Evolutionary conservation across 1,140 invertebrate species (phyloP).

Genomic region (Drosophila sturtevanti): DNA sequence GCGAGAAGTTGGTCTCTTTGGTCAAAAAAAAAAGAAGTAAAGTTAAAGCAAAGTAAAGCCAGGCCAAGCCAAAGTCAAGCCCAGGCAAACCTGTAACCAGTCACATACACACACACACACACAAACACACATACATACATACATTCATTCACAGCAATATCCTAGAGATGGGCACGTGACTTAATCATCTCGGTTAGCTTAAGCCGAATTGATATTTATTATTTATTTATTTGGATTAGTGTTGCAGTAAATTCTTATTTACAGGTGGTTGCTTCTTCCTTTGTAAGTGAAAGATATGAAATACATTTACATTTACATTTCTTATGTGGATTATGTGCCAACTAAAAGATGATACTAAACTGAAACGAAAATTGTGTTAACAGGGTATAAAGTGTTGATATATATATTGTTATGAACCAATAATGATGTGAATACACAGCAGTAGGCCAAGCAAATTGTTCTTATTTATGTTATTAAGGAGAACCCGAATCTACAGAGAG

Average conservation of each 20-base stretch:
- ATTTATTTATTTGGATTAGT: slow-evolving; percentile 29
- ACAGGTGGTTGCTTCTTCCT: slow-evolving; percentile 37
- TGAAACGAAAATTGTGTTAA: neutral
- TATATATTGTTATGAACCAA: too few species aligned
- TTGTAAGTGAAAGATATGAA: slow-evolving; percentile 24
- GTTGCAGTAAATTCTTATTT: slow-evolving; percentile 52
- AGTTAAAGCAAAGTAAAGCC: neutral
- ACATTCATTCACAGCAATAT: slow-evolving; percentile 44
- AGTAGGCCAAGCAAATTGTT: too few species aligned
- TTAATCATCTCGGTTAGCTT: slow-evolving; percentile 24
- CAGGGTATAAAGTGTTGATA: too few species aligned
- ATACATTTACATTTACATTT: slow-evolving; percentile 21
- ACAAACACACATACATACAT: neutral
- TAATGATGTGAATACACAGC: too few species aligned
- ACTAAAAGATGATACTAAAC: neutral
- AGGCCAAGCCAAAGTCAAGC: slow-evolving; percentile 15
- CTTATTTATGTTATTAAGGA: too few species aligned
- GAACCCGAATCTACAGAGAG: too few species aligned
- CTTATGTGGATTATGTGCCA: slow-evolving; percentile 7
- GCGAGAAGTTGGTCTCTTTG: slow-evolving; percentile 42
- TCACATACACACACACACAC: neutral
- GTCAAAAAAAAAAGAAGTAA: slow-evolving; percentile 27
- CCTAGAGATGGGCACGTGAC: slow-evolving; percentile 73
- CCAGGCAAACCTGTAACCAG: slow-evolving; percentile 62
- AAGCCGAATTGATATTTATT: slow-evolving; percentile 49